Percentiles rank a stretch among this genome's conserved stretches.
Evolutionary conservation across 2,888 invertebrate species (phyloP).

Genomic region (Campoletis raptor): DNA sequence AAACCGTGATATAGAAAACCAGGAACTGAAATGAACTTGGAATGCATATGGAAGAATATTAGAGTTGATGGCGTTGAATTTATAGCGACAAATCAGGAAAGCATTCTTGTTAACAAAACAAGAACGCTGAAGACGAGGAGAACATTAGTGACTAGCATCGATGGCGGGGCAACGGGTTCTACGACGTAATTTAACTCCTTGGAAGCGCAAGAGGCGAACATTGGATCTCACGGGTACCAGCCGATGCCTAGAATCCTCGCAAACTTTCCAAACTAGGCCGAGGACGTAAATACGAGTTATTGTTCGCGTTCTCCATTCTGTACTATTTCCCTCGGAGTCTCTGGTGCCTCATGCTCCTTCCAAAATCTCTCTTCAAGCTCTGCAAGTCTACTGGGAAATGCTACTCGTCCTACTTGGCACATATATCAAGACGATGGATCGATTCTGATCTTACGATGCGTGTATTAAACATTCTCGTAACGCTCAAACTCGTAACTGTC

Average conservation of each 20-base stretch:
- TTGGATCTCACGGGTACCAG: conserved; percentile 56
- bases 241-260: conserved; percentile 57
- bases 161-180: conserved; percentile 46
- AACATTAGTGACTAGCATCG: conserved; percentile 52
- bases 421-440: conserved; percentile 37
- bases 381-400: conserved; percentile 24
- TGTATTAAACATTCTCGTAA: background rate
- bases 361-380: conserved; percentile 59
- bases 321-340: conserved; percentile 43
- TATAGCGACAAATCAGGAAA: conserved; percentile 60
- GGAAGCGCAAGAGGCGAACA: conserved; percentile 59
- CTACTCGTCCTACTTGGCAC: conserved; percentile 3
- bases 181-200: conserved; percentile 70
- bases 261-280: conserved; percentile 71
- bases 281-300: conserved; percentile 74
- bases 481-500: background rate
- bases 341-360: conserved; percentile 23
- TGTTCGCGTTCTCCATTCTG: conserved; percentile 69
- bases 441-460: conserved; percentile 28
- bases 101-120: conserved; percentile 54
- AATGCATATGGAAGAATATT: conserved; percentile 37
- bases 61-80: conserved; percentile 40
- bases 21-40: conserved; percentile 2
- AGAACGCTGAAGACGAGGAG: conserved; percentile 33
- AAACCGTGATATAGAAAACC: conserved; percentile 35